A percentile compares a stretch with the other conserved stretches of the same genome.
Conservation (phyloP, 2,113 vertebrate species). For the Menidia beryllina region DNA sequence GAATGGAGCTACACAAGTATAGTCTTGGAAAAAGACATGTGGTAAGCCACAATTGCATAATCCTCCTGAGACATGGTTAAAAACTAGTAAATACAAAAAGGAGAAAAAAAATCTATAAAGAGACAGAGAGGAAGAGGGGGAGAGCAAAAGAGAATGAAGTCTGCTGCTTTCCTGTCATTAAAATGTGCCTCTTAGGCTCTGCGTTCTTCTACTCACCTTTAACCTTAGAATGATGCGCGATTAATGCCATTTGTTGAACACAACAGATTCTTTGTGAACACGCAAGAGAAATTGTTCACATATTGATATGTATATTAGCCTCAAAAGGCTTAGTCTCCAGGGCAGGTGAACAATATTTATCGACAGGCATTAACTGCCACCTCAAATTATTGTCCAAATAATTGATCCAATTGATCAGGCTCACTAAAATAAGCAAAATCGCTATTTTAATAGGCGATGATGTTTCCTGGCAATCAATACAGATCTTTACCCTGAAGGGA, state of each 20-base stretch:
- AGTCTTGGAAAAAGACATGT: constrained; percentile 63
- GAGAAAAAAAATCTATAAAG: constrained; percentile 35
- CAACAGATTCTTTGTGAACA: constrained; percentile 61
- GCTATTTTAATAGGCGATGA: constrained; percentile 52
- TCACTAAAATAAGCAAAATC: constrained; percentile 52
- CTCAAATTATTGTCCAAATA: constrained; percentile 57
- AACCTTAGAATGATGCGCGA: constrained; percentile 51
- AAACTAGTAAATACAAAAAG: constrained; percentile 48
- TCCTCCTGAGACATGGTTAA: constrained; percentile 60
- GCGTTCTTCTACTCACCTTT: constrained; percentile 53
- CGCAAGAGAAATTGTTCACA: constrained; percentile 29
- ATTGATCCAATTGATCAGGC: constrained; percentile 65
- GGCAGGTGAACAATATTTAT: constrained; percentile 38
- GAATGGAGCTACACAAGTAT: constrained; percentile 54
- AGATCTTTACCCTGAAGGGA: constrained; percentile 49
- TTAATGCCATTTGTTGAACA: constrained; percentile 63
- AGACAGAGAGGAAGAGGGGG: constrained; percentile 11
- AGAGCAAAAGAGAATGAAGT: constrained; percentile 32
- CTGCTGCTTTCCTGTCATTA: constrained; percentile 78
- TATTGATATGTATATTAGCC: constrained; percentile 68
- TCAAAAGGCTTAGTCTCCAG: constrained; percentile 8
- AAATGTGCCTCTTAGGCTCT: constrained; percentile 44
- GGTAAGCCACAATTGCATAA: constrained; percentile 69
- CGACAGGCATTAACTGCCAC: constrained; percentile 45
- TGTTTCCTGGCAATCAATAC: constrained; percentile 58